Evolutionary conservation across 2,888 invertebrate genomes (phyloP).

Genomic region (Bombylius major): DNA sequence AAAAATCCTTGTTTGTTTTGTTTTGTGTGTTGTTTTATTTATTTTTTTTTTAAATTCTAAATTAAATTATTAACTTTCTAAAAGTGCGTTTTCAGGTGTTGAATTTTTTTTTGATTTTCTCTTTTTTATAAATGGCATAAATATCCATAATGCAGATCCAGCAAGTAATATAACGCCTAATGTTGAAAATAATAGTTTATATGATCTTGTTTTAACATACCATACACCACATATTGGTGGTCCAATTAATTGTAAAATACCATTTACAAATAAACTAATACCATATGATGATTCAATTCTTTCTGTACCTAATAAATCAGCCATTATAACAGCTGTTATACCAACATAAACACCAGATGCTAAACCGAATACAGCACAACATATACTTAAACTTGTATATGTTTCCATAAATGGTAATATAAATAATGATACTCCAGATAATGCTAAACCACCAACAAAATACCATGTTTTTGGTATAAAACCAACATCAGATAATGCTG

Average conservation of each 20-base stretch:
- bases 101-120: constrained; percentile 17
- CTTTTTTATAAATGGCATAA: constrained; percentile 55
- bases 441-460: constrained; percentile 62
- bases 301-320: constrained; percentile 74
- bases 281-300: constrained; percentile 77
- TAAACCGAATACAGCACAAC: constrained; percentile 66
- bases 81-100: constrained; percentile 6
- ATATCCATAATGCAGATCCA: constrained; percentile 62
- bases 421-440: constrained; percentile 64
- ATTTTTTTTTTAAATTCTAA: background rate
- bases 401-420: constrained; percentile 54
- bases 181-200: constrained; percentile 58
- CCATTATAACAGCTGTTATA: constrained; percentile 77
- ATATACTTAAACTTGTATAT: constrained; percentile 51
- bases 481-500: constrained; percentile 66
- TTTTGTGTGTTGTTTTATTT: no score
- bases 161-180: constrained; percentile 58
- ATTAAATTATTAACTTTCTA: constrained; percentile 3
- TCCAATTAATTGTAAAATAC: constrained; percentile 65
- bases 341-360: constrained; percentile 78
- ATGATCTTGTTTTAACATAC: constrained; percentile 50
- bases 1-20: no score
- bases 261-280: constrained; percentile 73
- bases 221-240: constrained; percentile 72
- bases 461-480: constrained; percentile 69